Base-by-base conservation (phyloP, 2,888 invertebrate species). In the Melolontha melolontha region DNA sequence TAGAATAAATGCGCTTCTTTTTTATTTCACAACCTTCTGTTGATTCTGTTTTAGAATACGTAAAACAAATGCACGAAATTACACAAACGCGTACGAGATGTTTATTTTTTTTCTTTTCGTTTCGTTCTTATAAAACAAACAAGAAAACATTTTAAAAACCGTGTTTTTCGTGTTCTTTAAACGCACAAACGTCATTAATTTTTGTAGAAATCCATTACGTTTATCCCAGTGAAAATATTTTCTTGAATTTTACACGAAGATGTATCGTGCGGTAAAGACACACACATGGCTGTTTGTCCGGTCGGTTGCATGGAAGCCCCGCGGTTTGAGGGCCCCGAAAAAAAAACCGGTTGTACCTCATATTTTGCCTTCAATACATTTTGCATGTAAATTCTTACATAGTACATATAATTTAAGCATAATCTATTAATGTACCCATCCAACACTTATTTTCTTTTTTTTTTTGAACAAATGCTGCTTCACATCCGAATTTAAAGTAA, bases 401-500 rank as follows among this genome's bases (percentile, higher is more conserved):
- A 44, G 59, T 59, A 57, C 57, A 44, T 57, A 59, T 47, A 59
- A 59, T 59, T 59, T 59, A 59, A 47, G 59, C 14, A 59, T 59
- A 59, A 59, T 59, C 59, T 59, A 59, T 59, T 59, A 59, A 59
- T 59, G 59, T 44, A 29, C 59, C 34, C 34, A 34, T 34, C 34
- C 34, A 10, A 34, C 10, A 8, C 34, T 34, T 34, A 22, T 22
- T 22, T 22, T 22, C 22, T 34, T 1, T 34, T 34, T 34, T 34
- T 39, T 54, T 39, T 54, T 54, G 39, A 54, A 29, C 29, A 59
- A 47, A 59, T 47, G 59, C 34, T 34, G 34, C 59, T 41, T 59
- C 22, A 59, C 59, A 59, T 59, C 47, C 59, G 59, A 44, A 59
- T 59, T 59, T 59, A 59, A 59, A 59, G 59, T 59, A 41, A 59